Evolutionary conservation across 2,113 vertebrate species (phyloP), one percentile per base, ranked within the genome.

Genomic region (Archilochus colubris): DNA sequence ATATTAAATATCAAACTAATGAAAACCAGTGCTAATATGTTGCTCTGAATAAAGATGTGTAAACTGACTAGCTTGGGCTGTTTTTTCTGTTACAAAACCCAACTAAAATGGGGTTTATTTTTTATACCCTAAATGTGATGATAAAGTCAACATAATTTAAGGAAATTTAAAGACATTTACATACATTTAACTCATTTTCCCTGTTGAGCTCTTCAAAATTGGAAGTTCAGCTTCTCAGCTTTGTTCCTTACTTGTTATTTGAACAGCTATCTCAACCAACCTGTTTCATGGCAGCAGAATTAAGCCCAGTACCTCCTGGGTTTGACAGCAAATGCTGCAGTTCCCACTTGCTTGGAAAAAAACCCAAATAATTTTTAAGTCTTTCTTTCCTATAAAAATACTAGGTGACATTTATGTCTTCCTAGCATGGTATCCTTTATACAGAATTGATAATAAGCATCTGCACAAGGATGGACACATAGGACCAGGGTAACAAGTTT

Each of bases 341-440:
- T 19, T 38, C 10, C 38, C 20, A 66, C 24, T 33, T 13, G 13
- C 33, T 86, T 62, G 24, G n/a, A 61, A 72, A n/a, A 36, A 40
- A 36, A 14, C 31, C 3, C 21, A 53, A 36, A 10, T 54, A 0
- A 50, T 46, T 70, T 62, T 58, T 25, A 30, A 50, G 7, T 10
- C 33, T 46, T 72, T 67, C 33, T 46, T 72, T 67, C 20, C 53
- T 25, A 54, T 21, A 43, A 62, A 64, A 89, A 44, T 20, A 53
- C 0, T 0, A 14, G 40, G 30, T 73, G 54, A 64, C 36, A 61
- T 5, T n/a, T 7, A 46, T 3, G 18, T 15, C 31, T 33, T 46
- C 43, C 31, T 21, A 81, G 48, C 53, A 64, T 19, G 1, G 24
- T 6, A 40, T 16, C 24, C 21, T 80, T 62, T 28, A 28, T 0